Evolutionary conservation across 2,797 vertebrate genomes (phyloP).

Genomic region (Xenopus petersii): DNA sequence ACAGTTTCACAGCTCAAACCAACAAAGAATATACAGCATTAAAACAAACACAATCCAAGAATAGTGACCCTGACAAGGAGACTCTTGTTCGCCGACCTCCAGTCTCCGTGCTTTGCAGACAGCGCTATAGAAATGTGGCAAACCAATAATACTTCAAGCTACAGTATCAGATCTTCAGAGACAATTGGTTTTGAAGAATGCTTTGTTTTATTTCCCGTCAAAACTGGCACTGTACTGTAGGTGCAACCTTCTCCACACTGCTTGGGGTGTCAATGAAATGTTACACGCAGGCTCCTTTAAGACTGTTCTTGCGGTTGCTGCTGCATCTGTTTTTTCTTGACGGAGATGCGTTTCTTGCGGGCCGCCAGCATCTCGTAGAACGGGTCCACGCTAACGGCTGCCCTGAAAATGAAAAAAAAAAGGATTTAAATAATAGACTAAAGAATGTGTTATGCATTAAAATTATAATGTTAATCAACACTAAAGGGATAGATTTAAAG

Average conservation of each 20-base stretch:
- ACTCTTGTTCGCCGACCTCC: background rate
- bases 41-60: slow-evolving; percentile 4
- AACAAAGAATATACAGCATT: slow-evolving; percentile 1
- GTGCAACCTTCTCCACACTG: slow-evolving; percentile 1
- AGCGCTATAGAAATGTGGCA: slow-evolving; percentile 10
- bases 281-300: background rate
- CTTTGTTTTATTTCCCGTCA: background rate
- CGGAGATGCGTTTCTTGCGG: slow-evolving; percentile 88
- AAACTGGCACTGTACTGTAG: background rate
- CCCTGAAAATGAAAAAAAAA: slow-evolving; percentile 60
- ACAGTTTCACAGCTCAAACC: slow-evolving; percentile 1
- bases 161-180: background rate
- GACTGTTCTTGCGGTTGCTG: slow-evolving; percentile 38
- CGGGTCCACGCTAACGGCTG: slow-evolving; percentile 87
- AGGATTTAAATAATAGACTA: too few relatives aligned
- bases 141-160: slow-evolving; percentile 9
- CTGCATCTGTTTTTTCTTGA: slow-evolving; percentile 86
- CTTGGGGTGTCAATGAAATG: slow-evolving; percentile 6
- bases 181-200: slow-evolving; percentile 1
- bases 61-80: background rate
- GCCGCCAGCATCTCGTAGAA: slow-evolving; percentile 96
- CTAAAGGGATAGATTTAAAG: too few relatives aligned
- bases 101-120: background rate
- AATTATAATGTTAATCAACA: too few relatives aligned
- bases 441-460: too few relatives aligned